Base-by-base conservation (phyloP, 2,113 vertebrate species). In the Dasyurus viverrinus region DNA sequence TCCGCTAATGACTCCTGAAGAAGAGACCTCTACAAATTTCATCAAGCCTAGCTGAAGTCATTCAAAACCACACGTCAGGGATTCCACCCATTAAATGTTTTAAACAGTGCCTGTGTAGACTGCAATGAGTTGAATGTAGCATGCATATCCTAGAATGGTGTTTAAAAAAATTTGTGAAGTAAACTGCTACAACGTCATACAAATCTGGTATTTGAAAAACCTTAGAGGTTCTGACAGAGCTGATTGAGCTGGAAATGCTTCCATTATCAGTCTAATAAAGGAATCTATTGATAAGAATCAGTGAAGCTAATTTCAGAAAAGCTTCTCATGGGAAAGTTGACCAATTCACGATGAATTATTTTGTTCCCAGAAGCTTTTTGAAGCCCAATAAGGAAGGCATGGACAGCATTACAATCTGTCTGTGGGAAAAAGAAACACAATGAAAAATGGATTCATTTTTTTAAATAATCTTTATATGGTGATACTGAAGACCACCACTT, bases 11-110 rank as follows among this genome's bases (percentile, higher is more conserved):
- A 97, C 96, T 94, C 96, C 93, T n/a, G 30, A 94, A 94, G 96
- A 92, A 97, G 92, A 97, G 50, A 93, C 68, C 94, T 97, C 95
- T 98, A 97, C 97, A 98, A 98, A 98, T 97, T 98, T 93, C 97
- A 97, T 97, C 97, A 97, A 97, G 95, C 53, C 93, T 92, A 96
- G 95, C 97, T 98, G 97, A 97, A 98, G 97, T 98, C 94, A 92
- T 97, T 97, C 94, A 92, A 89, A 97, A 98, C 97, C 95, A 94
- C 42, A 84, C 98, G 97, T 97, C 14, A 50, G 98, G 97, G 98
- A 98, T 30, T 94, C 97, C 8, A 0, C 89, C 93, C 94, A 93
- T 96, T 98, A 98, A 98, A 98, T 98, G 97, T 97, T 96, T 98
- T 97, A 98, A 96, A 96, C 96, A 97, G 92, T 90, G 94, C 96